A percentile compares a stretch with the other conserved stretches of the same genome.
phyloP scores from a whole-genome alignment of 1,140 invertebrate genomes.

The Aradophagus sp. region DNA sequence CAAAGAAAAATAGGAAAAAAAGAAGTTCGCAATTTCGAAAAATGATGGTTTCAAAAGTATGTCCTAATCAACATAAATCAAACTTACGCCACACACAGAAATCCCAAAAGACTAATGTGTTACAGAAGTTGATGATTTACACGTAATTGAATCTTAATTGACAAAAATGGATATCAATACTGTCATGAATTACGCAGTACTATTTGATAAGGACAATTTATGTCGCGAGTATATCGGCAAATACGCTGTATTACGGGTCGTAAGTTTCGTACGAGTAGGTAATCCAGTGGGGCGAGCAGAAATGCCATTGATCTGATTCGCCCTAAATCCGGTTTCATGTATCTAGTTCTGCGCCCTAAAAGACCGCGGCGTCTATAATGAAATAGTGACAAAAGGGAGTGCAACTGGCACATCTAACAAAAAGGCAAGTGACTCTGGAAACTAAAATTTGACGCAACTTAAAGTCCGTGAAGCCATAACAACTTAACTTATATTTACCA shows the following conservation, averaged over 20 bases:
- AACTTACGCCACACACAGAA: conserved; percentile 5
- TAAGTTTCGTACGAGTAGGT: conserved; percentile 22
- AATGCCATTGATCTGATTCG: conserved; percentile 66
- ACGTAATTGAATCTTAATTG: conserved; percentile 28
- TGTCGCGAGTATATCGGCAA: conserved; percentile 10
- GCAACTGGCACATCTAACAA: conserved; percentile 24
- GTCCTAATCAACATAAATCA: conserved; percentile 28
- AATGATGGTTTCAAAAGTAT: neutral
- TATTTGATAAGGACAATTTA: conserved; percentile 38
- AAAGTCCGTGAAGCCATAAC: conserved; percentile 45
- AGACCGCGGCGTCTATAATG: conserved; percentile 38
- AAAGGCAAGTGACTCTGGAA: conserved; percentile 58
- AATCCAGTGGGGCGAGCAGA: conserved; percentile 24
- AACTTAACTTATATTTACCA: conserved; percentile 13
- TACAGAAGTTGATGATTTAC: conserved; percentile 15
- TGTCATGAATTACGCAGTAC: conserved; percentile 37
- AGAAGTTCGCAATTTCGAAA: neutral
- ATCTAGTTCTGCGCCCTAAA: conserved; percentile 35
- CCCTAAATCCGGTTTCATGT: conserved; percentile 62
- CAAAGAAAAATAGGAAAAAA: too few relatives aligned
- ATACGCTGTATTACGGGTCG: conserved; percentile 37
- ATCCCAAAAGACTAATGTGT: conserved; percentile 13
- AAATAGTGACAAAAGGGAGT: conserved; percentile 51
- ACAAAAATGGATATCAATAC: conserved; percentile 38
- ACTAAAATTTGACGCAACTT: conserved; percentile 67